Base-by-base conservation (phyloP, 2,797 vertebrate species). In the Pseudochaenichthys georgianus region DNA sequence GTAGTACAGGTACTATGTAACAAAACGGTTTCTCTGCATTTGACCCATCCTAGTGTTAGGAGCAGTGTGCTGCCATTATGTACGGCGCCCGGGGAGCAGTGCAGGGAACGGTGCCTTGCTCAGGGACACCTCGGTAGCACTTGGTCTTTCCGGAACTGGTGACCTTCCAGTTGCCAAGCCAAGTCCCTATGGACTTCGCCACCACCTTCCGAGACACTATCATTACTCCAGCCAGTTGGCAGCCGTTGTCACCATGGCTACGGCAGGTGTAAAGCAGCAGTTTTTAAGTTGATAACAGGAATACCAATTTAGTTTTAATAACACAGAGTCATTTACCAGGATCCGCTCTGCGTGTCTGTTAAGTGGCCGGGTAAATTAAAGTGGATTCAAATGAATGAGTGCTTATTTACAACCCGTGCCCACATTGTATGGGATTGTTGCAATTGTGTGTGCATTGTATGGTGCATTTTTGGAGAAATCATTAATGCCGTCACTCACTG, bases 251-350 rank as follows among this genome's bases (percentile, higher is more conserved):
- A 4, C 89, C 84, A 92, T 93, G 90, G 88, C 81, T 85, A 92
- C 88, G 3, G 81, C 81, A 90, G 88, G 89, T 88, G 87, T 85
- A 84, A 87, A 80, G 82, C 88, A 78, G 87, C 70, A 48, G 71
- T 85, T 92, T 38, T 88, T 77, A 87, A 86, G 81, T 83, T 82
- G 85, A 89, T 91, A 90, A 91, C 82, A 79, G 31, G 34, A 88
- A 88, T 85, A 83, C 77, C 81, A 89, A 89, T 94, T 90, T 85
- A 78, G 73, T 89, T 92, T 92, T 88, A 91, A 88, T 92, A 92
- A 89, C 87, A 6, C 28, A 43, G 73, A 91, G 85, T 85, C 77
- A 82, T 89, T 89, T 81, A 85, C 59, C 21, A 63, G 70, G 74
- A 88, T 77, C 53, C 52, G 51, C 82, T 84, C 77, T 62, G 75